These are phyloP conservation scores for Sylvia atricapilla DNA, from an alignment of 2,113 vertebrate species.

Conservation along the genomic window DNA sequence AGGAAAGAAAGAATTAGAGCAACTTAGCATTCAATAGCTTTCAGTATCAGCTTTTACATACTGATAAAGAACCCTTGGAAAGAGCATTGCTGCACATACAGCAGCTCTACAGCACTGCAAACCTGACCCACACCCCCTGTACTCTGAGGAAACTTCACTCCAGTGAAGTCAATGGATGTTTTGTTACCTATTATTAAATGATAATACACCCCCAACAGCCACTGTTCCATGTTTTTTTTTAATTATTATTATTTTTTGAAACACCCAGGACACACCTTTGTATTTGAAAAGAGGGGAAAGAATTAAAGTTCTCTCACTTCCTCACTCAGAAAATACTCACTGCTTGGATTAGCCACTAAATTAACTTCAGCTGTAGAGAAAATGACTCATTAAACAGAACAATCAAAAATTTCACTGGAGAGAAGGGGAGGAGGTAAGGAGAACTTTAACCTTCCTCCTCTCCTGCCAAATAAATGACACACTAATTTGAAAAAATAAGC, in stretches of 20 bases:
- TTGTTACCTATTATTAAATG: not conserved
- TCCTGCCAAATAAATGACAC: constrained; percentile 12
- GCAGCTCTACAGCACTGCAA: not conserved
- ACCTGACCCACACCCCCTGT: not conserved
- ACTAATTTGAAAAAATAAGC: constrained; percentile 3
- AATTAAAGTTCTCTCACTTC: not conserved
- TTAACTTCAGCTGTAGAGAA: constrained; percentile 61
- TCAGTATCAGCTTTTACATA: not conserved
- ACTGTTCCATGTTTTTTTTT: not conserved
- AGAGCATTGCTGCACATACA: not conserved
- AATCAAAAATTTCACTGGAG: constrained; percentile 43
- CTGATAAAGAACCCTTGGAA: not conserved
- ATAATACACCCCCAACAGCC: not conserved
- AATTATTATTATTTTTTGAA: not conserved
- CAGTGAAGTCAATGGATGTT: not conserved
- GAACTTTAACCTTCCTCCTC: constrained; percentile 22
- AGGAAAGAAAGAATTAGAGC: not conserved
- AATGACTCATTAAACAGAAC: constrained; percentile 53
- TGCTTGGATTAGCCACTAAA: constrained; percentile 40
- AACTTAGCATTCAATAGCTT: not conserved
- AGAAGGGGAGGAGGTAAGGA: constrained; percentile 25
- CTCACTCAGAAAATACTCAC: constrained; percentile 28
- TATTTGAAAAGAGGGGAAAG: not conserved
- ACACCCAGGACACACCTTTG: not conserved
- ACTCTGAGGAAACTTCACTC: not conserved